These are phyloP conservation scores for Heliothis peltigera DNA, from an alignment of 2,888 invertebrate genomes.

Conservation along the genomic window DNA sequence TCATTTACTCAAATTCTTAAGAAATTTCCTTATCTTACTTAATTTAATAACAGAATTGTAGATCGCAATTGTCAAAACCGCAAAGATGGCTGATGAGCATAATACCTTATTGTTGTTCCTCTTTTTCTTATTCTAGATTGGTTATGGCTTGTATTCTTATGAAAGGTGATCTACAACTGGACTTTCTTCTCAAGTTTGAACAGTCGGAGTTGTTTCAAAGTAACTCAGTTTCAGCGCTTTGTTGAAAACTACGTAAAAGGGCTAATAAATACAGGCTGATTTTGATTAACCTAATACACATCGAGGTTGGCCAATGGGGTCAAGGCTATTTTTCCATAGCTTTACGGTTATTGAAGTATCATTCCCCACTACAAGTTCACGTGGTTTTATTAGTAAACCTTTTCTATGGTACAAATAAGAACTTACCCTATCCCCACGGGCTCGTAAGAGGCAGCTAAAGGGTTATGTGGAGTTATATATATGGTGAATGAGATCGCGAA, in stretches of 20 bases:
- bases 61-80: background rate
- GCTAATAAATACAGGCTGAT: slow-evolving; percentile 16
- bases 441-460: slow-evolving; percentile 24
- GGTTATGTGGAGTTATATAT: slow-evolving; percentile 51
- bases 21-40: background rate
- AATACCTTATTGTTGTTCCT: background rate
- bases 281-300: slow-evolving; percentile 44
- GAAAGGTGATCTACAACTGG: too few species aligned
- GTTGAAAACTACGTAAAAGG: slow-evolving; percentile 11
- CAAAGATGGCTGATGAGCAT: background rate
- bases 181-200: background rate
- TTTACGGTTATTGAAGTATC: slow-evolving; percentile 37
- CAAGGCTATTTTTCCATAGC: slow-evolving; percentile 40
- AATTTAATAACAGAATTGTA: background rate
- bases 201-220: background rate
- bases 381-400: slow-evolving; percentile 26
- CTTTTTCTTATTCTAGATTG: too few species aligned
- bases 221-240: slow-evolving; percentile 5
- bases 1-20: background rate
- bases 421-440: slow-evolving; percentile 26
- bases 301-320: slow-evolving; percentile 39
- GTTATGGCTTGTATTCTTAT: too few species aligned
- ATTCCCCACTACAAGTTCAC: slow-evolving; percentile 28
- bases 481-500: slow-evolving; percentile 43
- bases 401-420: slow-evolving; percentile 22